Conservation (phyloP, 1,140 invertebrate species). For the Brachionus asplanchnoidis region DNA sequence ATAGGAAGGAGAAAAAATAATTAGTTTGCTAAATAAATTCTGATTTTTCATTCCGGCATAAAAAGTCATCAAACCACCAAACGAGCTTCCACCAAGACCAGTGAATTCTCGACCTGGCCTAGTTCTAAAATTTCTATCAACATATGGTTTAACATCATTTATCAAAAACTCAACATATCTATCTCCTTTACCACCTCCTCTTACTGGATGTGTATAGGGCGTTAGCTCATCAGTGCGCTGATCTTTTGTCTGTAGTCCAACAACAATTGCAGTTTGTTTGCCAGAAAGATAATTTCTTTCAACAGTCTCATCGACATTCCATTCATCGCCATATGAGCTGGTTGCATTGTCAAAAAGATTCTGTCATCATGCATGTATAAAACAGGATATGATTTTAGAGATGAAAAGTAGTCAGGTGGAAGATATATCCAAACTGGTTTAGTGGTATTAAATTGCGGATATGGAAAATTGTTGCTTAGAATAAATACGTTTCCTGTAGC, state of each 20-base stretch:
- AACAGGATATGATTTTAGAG: slow-evolving; percentile 9
- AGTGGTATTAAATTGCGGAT: not conserved
- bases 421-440: slow-evolving; percentile 37
- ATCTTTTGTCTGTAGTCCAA: slow-evolving; percentile 10
- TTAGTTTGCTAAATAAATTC: slow-evolving; percentile 19
- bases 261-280: not conserved
- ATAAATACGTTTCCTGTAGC: slow-evolving; percentile 13
- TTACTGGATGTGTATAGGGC: slow-evolving; percentile 18
- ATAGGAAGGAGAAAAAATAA: slow-evolving; percentile 11
- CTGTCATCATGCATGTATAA: slow-evolving; percentile 30
- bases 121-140: slow-evolving; percentile 30
- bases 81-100: slow-evolving; percentile 11
- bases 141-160: not conserved
- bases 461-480: not conserved
- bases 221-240: slow-evolving; percentile 16
- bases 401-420: not conserved
- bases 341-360: slow-evolving; percentile 20
- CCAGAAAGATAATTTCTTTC: not conserved
- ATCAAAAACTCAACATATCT: slow-evolving; percentile 31
- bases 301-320: slow-evolving; percentile 26
- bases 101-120: not conserved
- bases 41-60: slow-evolving; percentile 33
- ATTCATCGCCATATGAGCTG: slow-evolving; percentile 1
- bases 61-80: slow-evolving; percentile 34
- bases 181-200: slow-evolving; percentile 23